phyloP scores from a whole-genome alignment of 2,888 invertebrate species.

The Athalia cordata region DNA sequence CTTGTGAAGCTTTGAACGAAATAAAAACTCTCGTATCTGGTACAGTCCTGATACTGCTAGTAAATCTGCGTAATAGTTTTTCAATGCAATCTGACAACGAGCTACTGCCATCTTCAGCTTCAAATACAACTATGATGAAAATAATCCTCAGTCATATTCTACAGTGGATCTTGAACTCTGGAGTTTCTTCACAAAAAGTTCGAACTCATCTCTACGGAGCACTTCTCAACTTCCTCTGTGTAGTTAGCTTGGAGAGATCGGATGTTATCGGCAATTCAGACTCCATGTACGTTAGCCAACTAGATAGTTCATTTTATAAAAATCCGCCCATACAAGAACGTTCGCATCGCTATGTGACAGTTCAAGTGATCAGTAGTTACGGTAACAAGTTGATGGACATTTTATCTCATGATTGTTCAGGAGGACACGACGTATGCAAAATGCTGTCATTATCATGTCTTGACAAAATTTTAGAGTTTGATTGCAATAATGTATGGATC shows the following conservation, averaged over 20 bases:
- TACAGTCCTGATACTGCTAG: slow-evolving; percentile 85
- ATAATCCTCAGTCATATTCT: slow-evolving; percentile 85
- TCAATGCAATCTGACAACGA: slow-evolving; percentile 68
- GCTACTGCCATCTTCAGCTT: slow-evolving; percentile 66
- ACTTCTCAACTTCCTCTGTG: slow-evolving; percentile 86
- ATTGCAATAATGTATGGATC: slow-evolving; percentile 82
- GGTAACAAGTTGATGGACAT: slow-evolving; percentile 88
- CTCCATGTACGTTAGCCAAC: slow-evolving; percentile 79
- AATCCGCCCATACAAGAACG: slow-evolving; percentile 65
- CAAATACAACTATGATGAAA: slow-evolving; percentile 81
- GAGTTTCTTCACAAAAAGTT: slow-evolving; percentile 88
- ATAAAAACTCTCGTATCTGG: slow-evolving; percentile 87
- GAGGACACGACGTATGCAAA: slow-evolving; percentile 92
- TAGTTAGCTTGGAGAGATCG: slow-evolving; percentile 78
- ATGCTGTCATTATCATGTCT: slow-evolving; percentile 91
- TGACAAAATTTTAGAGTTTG: slow-evolving; percentile 85
- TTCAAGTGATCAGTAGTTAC: slow-evolving; percentile 82
- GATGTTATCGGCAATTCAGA: slow-evolving; percentile 70
- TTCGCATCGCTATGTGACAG: slow-evolving; percentile 73
- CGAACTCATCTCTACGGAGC: slow-evolving; percentile 91
- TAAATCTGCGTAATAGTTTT: slow-evolving; percentile 85
- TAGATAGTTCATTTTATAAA: slow-evolving; percentile 77
- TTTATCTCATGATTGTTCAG: slow-evolving; percentile 90
- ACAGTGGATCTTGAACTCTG: slow-evolving; percentile 88
- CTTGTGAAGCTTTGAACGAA: slow-evolving; percentile 85